phyloP scores from a whole-genome alignment of 2,888 invertebrate species.

The Caenorhabditis zanzibari region DNA sequence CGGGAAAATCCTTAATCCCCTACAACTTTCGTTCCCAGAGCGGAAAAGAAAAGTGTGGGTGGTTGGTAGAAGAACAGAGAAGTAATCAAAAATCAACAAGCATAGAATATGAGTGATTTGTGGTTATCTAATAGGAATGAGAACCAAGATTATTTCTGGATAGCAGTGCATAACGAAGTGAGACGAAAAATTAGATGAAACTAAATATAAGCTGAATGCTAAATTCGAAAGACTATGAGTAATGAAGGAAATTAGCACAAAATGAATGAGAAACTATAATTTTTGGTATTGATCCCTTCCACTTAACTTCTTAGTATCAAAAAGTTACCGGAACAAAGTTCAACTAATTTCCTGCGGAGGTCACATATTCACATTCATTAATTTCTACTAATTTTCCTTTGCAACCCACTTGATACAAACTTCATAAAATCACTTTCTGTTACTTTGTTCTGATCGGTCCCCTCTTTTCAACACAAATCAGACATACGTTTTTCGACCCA shows the following conservation, averaged over 20 bases:
- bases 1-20: slow-evolving; percentile 20
- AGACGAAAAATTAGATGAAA: background rate
- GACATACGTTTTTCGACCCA: slow-evolving; percentile 4
- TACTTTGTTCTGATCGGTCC: background rate
- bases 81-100: slow-evolving; percentile 8
- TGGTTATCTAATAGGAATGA: background rate
- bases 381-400: too few species aligned
- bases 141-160: background rate
- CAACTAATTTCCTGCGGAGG: too few species aligned
- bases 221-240: too few species aligned
- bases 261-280: too few species aligned
- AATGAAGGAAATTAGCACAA: too few species aligned
- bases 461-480: background rate
- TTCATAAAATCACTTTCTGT: background rate
- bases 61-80: background rate
- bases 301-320: too few species aligned
- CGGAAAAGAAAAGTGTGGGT: slow-evolving; percentile 2
- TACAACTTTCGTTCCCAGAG: slow-evolving; percentile 5
- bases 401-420: too few species aligned
- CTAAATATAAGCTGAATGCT: background rate
- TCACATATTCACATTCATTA: too few species aligned
- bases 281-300: too few species aligned
- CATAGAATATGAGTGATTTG: background rate
- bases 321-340: too few species aligned
- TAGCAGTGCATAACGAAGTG: too few species aligned